Evolutionary conservation across 2,888 invertebrate genomes (phyloP), one percentile per base, ranked within the genome.

Genomic region (Papilio elwesi): DNA sequence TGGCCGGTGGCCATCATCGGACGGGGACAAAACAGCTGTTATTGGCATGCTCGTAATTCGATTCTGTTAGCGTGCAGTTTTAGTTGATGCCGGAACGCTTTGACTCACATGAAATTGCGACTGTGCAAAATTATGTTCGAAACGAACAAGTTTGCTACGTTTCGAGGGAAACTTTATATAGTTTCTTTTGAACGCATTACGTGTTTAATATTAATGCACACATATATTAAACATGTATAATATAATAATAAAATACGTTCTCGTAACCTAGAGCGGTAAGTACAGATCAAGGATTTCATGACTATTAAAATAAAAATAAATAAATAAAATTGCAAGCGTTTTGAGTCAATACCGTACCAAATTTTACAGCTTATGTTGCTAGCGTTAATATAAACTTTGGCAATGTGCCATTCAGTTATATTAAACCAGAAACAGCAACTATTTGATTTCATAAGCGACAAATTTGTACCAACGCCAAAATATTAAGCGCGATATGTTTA

Each of bases 21-120:
- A 63, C 68, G 68, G 68, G 68, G 52, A 63, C 62, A 72, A 72
- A 68, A 68, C 71, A 72, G 68, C 71, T 72, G 71, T 72, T 72
- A 72, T 72, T 72, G 68, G 71, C 71, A 68, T 72, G 68, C 67
- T 68, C 67, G 68, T 72, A 68, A 72, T 72, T 72, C 71, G 71
- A 72, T 72, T 72, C 71, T 63, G 71, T 63, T 72, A 72, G 63
- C 68, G 67, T 68, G 53, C 71, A 72, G 71, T 68, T 72, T 68
- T 68, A 68, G 68, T 68, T 72, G 71, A 72, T 72, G 63, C 48
- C 48, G 53, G 63, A 63, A 63, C 48, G 68, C 67, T 72, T 68
- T 72, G 68, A 63, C 67, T 68, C 62, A 67, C 53, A 55, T 72
- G 67, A 68, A 72, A 72, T 72, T 63, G 26, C 67, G 52, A 55